phyloP scores from a whole-genome alignment of 2,888 invertebrate species.

The Taenaris catops region DNA sequence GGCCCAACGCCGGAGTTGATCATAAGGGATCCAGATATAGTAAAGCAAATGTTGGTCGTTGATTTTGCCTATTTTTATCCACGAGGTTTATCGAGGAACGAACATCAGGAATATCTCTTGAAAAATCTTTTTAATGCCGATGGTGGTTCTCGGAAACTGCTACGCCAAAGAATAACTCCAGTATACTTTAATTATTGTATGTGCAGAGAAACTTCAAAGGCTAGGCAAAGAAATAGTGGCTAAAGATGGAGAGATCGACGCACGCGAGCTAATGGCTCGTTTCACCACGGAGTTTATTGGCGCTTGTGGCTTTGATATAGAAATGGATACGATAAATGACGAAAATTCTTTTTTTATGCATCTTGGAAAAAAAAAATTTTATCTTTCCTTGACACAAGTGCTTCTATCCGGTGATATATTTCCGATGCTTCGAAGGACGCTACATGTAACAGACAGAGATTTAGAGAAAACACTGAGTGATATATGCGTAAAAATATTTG shows the following conservation, averaged over 20 bases:
- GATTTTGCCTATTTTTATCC: conserved; percentile 47
- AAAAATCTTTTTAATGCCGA: conserved; percentile 45
- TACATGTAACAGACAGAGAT: conserved; percentile 10
- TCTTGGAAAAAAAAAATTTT: conserved; percentile 32
- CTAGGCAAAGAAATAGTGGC: conserved; percentile 19
- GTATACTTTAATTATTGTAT: conserved; percentile 52
- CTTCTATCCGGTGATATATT: conserved; percentile 36
- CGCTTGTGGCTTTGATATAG: conserved; percentile 42
- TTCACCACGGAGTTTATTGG: conserved; percentile 46
- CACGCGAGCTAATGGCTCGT: conserved; percentile 39
- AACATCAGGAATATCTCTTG: conserved; percentile 34
- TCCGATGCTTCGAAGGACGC: conserved; percentile 31
- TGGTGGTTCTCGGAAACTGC: conserved; percentile 54
- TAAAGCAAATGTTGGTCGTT: conserved; percentile 37
- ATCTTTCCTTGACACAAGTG: conserved; percentile 26
- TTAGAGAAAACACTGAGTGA: conserved; percentile 29
- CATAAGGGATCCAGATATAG: conserved; percentile 47
- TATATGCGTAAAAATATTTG: conserved; percentile 37
- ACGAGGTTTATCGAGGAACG: conserved; percentile 26
- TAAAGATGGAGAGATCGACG: conserved; percentile 22
- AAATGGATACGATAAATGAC: conserved; percentile 34
- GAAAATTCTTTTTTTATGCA: conserved; percentile 38
- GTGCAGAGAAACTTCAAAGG: conserved; percentile 44
- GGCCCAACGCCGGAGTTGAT: conserved; percentile 46
- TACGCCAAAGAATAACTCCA: conserved; percentile 52